phyloP scores from a whole-genome alignment of 2,113 vertebrate genomes.

The Stigmatopora argus region DNA sequence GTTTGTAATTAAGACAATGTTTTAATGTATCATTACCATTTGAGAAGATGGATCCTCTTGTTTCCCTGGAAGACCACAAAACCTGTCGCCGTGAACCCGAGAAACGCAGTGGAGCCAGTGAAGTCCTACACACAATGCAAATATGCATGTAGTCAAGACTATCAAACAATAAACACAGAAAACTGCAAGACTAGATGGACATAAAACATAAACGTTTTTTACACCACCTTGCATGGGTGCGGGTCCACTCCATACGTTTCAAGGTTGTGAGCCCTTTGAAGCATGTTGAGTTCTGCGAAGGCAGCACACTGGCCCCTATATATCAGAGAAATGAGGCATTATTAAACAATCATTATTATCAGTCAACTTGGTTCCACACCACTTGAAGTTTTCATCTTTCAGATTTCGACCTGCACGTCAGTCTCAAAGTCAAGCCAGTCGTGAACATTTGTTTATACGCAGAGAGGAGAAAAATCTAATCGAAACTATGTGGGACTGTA shows the following conservation, averaged over 20 bases:
- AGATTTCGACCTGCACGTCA: background rate
- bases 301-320: conserved; percentile 84
- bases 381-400: background rate
- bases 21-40: conserved; percentile 74
- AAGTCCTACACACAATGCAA: conserved; percentile 77
- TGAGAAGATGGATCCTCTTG: conserved; percentile 93
- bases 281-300: conserved; percentile 88
- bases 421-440: conserved; percentile 21
- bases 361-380: too few species aligned
- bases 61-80: conserved; percentile 99
- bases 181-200: background rate
- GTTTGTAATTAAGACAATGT: background rate
- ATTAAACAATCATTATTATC: background rate
- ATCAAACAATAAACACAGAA: background rate
- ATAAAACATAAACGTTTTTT: background rate
- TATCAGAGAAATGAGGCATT: conserved; percentile 19
- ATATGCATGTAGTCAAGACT: conserved; percentile 27
- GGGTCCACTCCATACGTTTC: conserved; percentile 98
- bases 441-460: background rate
- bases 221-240: conserved; percentile 91
- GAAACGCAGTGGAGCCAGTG: conserved; percentile 86
- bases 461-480: conserved; percentile 1
- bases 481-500: background rate
- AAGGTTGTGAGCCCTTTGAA: conserved; percentile 87
- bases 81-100: conserved; percentile 92